Evolutionary conservation across 2,888 invertebrate species (phyloP), one percentile per base, ranked within the genome.

Genomic region (Noctua janthina): DNA sequence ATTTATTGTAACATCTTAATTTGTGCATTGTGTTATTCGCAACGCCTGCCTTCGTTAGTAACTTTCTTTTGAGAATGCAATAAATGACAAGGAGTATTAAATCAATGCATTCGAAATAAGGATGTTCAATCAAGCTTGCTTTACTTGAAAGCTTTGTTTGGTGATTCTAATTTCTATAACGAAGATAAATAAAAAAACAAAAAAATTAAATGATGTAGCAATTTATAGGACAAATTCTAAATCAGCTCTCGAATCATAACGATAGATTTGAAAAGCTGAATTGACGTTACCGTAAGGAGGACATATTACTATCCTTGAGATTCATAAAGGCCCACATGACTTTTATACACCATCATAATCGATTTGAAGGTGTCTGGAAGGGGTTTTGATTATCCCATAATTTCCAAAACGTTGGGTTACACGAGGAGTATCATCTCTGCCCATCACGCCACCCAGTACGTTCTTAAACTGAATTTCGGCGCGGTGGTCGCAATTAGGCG

Each of bases 401-500:
- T 85, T 89, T 82, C 71, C 74, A 54, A 81, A 87, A 90, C 83
- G 79, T 85, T 84, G 89, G 86, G 90, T 90, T 92, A 91, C 90
- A 84, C 86, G 78, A 84, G 78, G 88, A 85, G 91, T 95, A 95
- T 94, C 94, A 88, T 87, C 82, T 85, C 76, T 81, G 83, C 83
- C 88, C 93, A 94, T 94, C 94, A 92, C 91, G 92, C 96, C 96
- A 96, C 95, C 96, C 96, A 95, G 90, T 92, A 92, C 91, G 96
- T 91, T 92, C 89, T 89, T 75, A 86, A 92, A 89, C 91, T 91
- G 93, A 92, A 93, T 93, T 94, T 94, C 94, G 94, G 93, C 91
- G 88, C 92, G 94, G 95, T 95, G 95, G 95, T 94, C 95, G 95
- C 95, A 96, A 96, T 96, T 96, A 96, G 96, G 94, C 92, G 90